Evolutionary conservation across 2,888 invertebrate genomes (phyloP).

Genomic region (Cerceris rybyensis): DNA sequence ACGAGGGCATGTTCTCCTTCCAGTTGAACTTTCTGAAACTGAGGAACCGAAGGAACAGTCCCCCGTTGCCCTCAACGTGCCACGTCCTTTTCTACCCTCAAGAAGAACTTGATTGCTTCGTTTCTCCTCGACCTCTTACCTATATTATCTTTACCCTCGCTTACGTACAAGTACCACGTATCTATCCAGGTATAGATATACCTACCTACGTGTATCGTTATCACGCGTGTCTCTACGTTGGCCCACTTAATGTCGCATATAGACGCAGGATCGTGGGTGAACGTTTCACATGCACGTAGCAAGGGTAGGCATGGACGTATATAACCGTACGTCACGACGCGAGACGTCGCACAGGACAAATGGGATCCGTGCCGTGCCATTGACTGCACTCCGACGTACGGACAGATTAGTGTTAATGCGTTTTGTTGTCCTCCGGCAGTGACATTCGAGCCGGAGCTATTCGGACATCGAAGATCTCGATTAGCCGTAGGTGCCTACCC

Average conservation of each 20-base stretch:
- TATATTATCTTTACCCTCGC: slow-evolving; percentile 19
- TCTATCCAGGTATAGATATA: neutral
- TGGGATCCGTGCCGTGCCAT: slow-evolving; percentile 69
- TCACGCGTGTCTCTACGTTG: too few relatives aligned
- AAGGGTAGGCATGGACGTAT: slow-evolving; percentile 1
- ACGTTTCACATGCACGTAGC: neutral
- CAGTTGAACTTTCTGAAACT: slow-evolving; percentile 54
- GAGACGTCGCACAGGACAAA: slow-evolving; percentile 67
- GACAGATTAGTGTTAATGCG: slow-evolving; percentile 70
- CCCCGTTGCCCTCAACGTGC: slow-evolving; percentile 22
- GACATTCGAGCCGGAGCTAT: slow-evolving; percentile 37
- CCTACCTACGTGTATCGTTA: neutral
- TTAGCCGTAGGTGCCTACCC: neutral
- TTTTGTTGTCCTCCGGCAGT: slow-evolving; percentile 56
- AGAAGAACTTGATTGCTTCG: slow-evolving; percentile 59
- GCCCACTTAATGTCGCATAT: neutral
- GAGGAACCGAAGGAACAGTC: slow-evolving; percentile 38
- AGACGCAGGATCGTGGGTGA: neutral
- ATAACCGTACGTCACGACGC: slow-evolving; percentile 55
- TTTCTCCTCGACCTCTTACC: slow-evolving; percentile 19
- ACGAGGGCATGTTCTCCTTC: slow-evolving; percentile 49
- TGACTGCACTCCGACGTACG: slow-evolving; percentile 64
- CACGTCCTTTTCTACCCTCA: slow-evolving; percentile 4
- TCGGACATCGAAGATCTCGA: slow-evolving; percentile 44
- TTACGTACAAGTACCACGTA: slow-evolving; percentile 8